These are phyloP conservation scores for Stramonita haemastoma DNA, from an alignment of 2,888 invertebrate species.

Conservation along the genomic window DNA sequence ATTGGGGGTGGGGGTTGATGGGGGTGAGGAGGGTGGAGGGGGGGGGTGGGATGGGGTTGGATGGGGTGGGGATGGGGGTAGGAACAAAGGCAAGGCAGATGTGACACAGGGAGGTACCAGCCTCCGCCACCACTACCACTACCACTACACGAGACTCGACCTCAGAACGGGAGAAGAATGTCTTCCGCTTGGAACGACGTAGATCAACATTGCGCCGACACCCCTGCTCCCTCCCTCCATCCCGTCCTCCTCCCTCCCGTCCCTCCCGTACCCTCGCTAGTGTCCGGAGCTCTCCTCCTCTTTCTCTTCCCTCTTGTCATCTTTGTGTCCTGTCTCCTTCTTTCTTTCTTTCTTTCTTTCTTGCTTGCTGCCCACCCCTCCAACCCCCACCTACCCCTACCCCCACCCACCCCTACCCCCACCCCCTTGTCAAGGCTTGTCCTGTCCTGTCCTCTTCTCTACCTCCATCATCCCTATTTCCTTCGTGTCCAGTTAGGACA, in stretches of 20 bases:
- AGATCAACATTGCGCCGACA: conserved; percentile 31
- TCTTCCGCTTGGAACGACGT: conserved; percentile 16
- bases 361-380: not conserved
- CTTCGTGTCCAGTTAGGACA: no score
- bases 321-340: no score
- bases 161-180: not conserved
- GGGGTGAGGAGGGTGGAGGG: no score
- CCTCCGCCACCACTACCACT: not conserved
- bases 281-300: no score
- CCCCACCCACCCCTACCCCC: not conserved
- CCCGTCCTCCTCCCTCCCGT: not conserved
- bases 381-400: not conserved
- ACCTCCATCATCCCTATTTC: no score
- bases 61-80: no score
- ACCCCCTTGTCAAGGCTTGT: not conserved
- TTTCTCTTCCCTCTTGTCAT: no score
- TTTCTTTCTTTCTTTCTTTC: no score
- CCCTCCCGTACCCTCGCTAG: not conserved
- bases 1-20: no score
- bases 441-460: not conserved
- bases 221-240: not conserved
- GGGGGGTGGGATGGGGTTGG: no score
- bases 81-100: not conserved
- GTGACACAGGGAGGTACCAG: not conserved
- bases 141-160: no score